Evolutionary conservation across 2,888 invertebrate species (phyloP), one percentile per base, ranked within the genome.

Genomic region (Neoscelio sp.): DNA sequence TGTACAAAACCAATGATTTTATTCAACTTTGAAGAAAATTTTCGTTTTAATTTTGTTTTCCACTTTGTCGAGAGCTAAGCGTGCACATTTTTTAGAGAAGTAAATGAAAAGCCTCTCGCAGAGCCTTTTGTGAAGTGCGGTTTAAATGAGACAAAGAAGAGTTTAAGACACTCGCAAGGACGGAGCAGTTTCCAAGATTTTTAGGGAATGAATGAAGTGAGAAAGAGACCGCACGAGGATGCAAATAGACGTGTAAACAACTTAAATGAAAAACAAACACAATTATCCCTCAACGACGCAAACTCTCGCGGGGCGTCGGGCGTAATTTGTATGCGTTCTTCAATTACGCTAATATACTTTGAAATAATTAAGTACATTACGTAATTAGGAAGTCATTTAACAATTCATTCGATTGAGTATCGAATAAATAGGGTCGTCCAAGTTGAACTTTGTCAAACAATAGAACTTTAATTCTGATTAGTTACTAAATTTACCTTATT

Each of bases 221-320:
- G 5, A 12, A 30, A 54, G 28, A 42, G 12, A 18, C 20, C 52
- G 68, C 67, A 68, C 58, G 46, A 62, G 68, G 84, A 83, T 84
- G 86, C 85, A 85, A 88, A 88, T 87, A 84, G 82, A 80, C 79
- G 82, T 80, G 85, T 86, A 87, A 88, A 88, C 87, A 87, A 87
- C 85, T 88, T 86, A 85, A 87, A 88, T 87, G 86, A 83, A 87
- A 87, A 86, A 85, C 86, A 89, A 88, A 89, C 85, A 84, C 84
- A 88, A 89, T 88, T 87, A 89, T 82, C 81, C 76, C 68, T 71
- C 33, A 70, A 56, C 70, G 76, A 75, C 64, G 77, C 77, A 48
- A 56, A 64, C 52, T 50, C 58, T 58, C 6, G 46, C 44, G 35
- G 40, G 56, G 40, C 33, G 52, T 26, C n/a, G 48, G 5, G 8